Conservation (phyloP, 1,140 invertebrate genomes). For the Palaemon carinicauda region DNA sequence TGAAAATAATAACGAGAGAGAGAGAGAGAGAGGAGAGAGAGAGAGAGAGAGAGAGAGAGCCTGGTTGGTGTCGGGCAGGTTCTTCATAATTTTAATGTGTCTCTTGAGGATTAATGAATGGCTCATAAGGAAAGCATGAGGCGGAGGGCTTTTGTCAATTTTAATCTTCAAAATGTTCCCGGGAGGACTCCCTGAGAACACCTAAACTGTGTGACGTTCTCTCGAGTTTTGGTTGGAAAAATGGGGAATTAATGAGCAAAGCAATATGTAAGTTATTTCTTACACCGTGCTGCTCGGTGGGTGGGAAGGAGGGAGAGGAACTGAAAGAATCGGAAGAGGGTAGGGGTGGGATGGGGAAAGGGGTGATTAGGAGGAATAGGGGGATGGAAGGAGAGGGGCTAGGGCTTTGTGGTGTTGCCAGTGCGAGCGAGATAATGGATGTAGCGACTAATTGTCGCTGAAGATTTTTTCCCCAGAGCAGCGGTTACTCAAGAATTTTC, state of each 20-base stretch:
- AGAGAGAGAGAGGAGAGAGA: not conserved
- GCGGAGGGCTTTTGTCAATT: slow-evolving; percentile 2
- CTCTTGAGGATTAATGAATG: slow-evolving; percentile 6
- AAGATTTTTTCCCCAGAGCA: too few species aligned
- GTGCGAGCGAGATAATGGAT: too few species aligned
- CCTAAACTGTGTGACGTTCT: too few species aligned
- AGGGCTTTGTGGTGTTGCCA: too few species aligned
- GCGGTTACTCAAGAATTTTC: too few species aligned
- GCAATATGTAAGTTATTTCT: too few species aligned
- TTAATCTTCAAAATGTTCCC: slow-evolving; percentile 25
- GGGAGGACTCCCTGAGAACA: not conserved
- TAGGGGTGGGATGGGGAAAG: not conserved
- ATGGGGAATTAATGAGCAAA: too few species aligned
- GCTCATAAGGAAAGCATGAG: not conserved
- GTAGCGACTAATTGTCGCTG: too few species aligned
- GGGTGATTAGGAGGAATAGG: too few species aligned
- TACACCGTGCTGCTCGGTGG: not conserved
- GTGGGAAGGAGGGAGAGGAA: not conserved
- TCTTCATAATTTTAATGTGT: slow-evolving; percentile 20
- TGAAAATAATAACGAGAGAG: not conserved
- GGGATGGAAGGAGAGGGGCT: not conserved
- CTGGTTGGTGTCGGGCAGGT: too few species aligned
- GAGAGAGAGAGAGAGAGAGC: not conserved
- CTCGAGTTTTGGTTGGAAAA: too few species aligned
- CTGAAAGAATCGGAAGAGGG: not conserved